Conservation (phyloP, 2,113 vertebrate species). For the Atrichornis clamosus region DNA sequence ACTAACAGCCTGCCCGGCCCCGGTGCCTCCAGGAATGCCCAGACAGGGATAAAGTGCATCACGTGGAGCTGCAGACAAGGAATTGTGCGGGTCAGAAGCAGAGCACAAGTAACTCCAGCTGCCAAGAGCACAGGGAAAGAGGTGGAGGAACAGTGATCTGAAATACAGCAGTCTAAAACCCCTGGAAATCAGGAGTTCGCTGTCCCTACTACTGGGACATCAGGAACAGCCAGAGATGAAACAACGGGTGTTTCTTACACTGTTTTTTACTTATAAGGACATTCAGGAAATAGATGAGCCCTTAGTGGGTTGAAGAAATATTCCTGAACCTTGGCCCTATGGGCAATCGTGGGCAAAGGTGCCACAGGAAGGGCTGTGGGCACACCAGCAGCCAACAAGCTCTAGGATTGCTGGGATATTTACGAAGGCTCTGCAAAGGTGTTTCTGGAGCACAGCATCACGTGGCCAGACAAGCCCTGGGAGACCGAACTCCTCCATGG, state of each 20-base stretch:
- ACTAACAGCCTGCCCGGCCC: not conserved
- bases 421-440: not conserved
- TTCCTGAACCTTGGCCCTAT: rapidly evolving
- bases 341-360: rapidly evolving
- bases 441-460: rapidly evolving
- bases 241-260: not conserved
- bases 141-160: not conserved
- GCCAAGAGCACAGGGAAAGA: not conserved
- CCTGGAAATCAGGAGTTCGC: not conserved
- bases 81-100: rapidly evolving
- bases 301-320: not conserved
- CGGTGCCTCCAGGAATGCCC: not conserved
- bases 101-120: not conserved
- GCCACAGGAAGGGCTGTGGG: not conserved
- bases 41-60: not conserved
- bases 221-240: not conserved
- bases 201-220: rapidly evolving
- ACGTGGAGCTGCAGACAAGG: not conserved
- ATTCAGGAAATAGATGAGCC: not conserved
- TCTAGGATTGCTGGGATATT: not conserved
- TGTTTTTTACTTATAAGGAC: not conserved
- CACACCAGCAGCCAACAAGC: not conserved
- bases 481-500: not conserved
- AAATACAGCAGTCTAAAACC: not conserved
- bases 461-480: rapidly evolving